Percentiles rank a stretch among this genome's conserved stretches.
Conservation (phyloP, 2,797 vertebrate genomes). For the Eremophila alpestris region DNA sequence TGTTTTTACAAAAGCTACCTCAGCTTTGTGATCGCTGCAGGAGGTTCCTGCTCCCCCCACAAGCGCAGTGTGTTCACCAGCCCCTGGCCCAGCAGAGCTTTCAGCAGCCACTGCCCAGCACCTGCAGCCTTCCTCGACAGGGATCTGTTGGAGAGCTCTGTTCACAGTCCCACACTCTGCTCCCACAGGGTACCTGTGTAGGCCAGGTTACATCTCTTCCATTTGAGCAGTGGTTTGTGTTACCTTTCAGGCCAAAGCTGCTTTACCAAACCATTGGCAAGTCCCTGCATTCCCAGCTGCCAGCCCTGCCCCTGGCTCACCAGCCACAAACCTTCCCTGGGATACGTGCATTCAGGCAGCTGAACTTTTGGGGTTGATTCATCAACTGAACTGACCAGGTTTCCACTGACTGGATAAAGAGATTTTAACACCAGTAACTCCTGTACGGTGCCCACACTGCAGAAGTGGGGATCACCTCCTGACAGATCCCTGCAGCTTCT, state of each 20-base stretch:
- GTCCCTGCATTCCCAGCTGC: not conserved
- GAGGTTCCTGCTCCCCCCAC: not conserved
- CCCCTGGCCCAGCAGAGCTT: not conserved
- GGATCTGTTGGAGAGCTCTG: not conserved
- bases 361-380: not conserved
- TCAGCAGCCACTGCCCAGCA: not conserved
- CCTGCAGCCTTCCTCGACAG: not conserved
- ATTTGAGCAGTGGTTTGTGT: not conserved
- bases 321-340: not conserved
- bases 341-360: not conserved
- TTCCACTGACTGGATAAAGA: not conserved
- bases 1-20: not conserved
- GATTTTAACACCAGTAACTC: not conserved
- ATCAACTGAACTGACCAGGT: not conserved
- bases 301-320: not conserved
- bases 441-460: accelerated
- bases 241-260: not conserved
- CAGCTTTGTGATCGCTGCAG: accelerated
- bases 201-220: no score
- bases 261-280: not conserved
- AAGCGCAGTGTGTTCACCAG: not conserved
- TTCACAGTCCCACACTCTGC: not conserved
- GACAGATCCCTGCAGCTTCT: not conserved
- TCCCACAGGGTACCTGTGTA: not conserved
- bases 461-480: not conserved